Evolutionary conservation across 2,113 vertebrate genomes (phyloP).

Genomic region (Bujurquina vittata): DNA sequence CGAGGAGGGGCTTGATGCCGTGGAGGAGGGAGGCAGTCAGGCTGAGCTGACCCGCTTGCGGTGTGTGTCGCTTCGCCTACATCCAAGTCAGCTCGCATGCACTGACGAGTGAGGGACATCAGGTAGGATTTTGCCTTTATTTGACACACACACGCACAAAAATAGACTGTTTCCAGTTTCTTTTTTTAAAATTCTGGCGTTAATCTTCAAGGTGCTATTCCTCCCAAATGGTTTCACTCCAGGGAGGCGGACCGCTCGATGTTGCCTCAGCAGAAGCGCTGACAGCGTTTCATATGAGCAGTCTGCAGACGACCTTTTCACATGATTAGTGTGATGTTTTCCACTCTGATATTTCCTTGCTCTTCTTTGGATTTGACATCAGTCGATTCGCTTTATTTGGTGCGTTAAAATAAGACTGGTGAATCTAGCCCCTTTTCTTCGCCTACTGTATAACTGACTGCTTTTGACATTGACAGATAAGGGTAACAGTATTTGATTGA

Average conservation of each 20-base stretch:
- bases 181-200: neutral
- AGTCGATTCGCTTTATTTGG: slow-evolving; percentile 1
- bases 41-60: slow-evolving; percentile 60
- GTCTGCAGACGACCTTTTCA: slow-evolving; percentile 50
- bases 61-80: slow-evolving; percentile 64
- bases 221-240: slow-evolving; percentile 31
- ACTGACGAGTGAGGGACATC: slow-evolving; percentile 68
- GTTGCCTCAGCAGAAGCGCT: slow-evolving; percentile 63
- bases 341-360: neutral
- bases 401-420: slow-evolving; percentile 28
- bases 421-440: slow-evolving; percentile 11
- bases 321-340: slow-evolving; percentile 13
- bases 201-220: slow-evolving; percentile 30
- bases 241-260: slow-evolving; percentile 53
- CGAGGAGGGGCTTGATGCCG: slow-evolving; percentile 80
- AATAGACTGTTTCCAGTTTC: neutral
- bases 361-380: slow-evolving; percentile 24
- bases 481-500: slow-evolving; percentile 35
- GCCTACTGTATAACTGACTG: slow-evolving; percentile 35
- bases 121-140: slow-evolving; percentile 73
- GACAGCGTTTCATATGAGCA: slow-evolving; percentile 47
- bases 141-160: neutral
- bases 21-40: slow-evolving; percentile 67
- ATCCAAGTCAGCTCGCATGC: slow-evolving; percentile 76
- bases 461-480: slow-evolving; percentile 67